Conservation (phyloP, 2,888 invertebrate species). For the Agrochola lychnidis region DNA sequence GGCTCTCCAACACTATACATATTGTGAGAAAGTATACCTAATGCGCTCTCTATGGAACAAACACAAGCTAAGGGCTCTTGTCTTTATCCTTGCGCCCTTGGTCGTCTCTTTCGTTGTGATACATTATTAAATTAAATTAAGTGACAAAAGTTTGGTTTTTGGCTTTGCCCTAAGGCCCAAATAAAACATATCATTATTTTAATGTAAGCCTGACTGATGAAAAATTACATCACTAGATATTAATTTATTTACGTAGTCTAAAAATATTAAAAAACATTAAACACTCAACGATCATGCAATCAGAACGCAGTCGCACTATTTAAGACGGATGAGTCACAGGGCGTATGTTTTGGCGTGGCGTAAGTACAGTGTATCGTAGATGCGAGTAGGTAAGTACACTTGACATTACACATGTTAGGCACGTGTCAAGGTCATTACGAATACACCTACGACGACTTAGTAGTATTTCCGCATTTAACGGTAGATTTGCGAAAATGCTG, state of each 20-base stretch:
- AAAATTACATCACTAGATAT: neutral
- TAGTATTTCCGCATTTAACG: conserved; percentile 42
- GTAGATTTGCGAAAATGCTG: conserved; percentile 27
- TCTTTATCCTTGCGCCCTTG: neutral
- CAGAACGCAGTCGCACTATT: neutral
- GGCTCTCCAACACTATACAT: neutral
- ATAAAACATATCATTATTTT: neutral
- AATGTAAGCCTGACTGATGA: too few relatives aligned
- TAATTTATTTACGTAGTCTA: neutral
- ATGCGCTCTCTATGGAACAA: neutral
- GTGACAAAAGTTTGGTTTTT: neutral
- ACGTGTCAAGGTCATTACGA: conserved; percentile 53
- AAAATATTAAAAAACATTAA: neutral
- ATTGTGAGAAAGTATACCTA: neutral
- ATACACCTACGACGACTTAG: conserved; percentile 20
- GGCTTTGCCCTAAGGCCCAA: neutral
- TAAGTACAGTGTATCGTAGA: conserved; percentile 18
- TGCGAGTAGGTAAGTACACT: neutral
- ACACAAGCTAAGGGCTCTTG: neutral
- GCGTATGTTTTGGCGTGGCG: conserved; percentile 30
- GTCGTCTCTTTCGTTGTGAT: neutral
- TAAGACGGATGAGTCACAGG: neutral
- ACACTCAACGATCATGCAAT: conserved; percentile 1
- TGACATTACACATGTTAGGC: conserved; percentile 39
- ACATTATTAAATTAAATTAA: neutral